Percentiles rank a stretch among this genome's conserved stretches.
Conservation (phyloP, 2,113 vertebrate species). For the Hippopotamus amphibius region DNA sequence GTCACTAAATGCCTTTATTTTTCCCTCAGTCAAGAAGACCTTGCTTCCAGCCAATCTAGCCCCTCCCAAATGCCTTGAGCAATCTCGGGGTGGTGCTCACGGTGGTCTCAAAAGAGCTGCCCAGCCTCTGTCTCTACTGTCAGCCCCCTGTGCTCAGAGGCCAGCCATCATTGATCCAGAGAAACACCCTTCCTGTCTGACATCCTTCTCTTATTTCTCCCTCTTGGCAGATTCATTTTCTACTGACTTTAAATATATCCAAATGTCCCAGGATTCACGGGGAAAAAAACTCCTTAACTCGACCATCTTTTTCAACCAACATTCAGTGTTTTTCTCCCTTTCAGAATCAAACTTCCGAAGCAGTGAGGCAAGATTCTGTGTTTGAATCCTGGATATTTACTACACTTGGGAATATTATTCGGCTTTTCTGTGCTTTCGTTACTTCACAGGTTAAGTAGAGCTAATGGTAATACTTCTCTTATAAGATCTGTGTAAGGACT, state of each 20-base stretch:
- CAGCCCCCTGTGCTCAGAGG: neutral
- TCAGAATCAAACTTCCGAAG: neutral
- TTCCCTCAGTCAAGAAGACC: neutral
- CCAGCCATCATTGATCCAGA: fast-evolving
- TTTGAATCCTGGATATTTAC: neutral
- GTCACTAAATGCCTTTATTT: neutral
- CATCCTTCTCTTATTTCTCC: neutral
- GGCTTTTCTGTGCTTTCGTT: neutral
- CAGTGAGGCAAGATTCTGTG: neutral
- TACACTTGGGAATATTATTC: neutral
- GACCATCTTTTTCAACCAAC: neutral
- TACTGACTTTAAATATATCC: neutral
- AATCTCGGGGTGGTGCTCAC: neutral
- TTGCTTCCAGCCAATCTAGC: neutral
- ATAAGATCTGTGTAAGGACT: neutral
- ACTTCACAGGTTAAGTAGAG: neutral
- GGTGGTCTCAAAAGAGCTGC: neutral
- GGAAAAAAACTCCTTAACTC: neutral
- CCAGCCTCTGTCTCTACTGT: neutral
- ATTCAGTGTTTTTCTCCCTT: neutral
- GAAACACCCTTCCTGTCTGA: neutral
- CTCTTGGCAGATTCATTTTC: neutral
- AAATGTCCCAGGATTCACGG: neutral
- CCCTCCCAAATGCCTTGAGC: neutral
- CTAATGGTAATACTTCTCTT: neutral